Base-by-base conservation (phyloP, 2,113 vertebrate species). In the Thymallus thymallus region DNA sequence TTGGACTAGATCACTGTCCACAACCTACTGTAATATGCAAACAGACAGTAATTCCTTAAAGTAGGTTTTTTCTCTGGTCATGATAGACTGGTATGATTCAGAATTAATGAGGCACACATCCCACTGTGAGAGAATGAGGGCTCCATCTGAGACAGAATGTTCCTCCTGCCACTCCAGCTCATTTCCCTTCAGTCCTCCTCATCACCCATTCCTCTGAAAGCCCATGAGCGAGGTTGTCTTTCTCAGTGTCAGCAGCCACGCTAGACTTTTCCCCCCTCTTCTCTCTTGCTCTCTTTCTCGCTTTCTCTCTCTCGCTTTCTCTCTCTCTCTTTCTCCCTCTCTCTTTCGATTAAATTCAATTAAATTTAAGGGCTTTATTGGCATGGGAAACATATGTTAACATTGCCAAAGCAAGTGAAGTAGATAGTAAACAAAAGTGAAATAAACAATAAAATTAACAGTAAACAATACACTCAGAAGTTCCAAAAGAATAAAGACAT, bases 21-120 rank as follows among this genome's bases (percentile, higher is more conserved):
- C 35, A 41, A 41, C 35, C 35, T 12, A 41, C 35, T 41, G 10
- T 41, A 41, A 41, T 18, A 16, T 12, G 6, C 35, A 41, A 41
- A 41, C 35, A 41, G 9, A 41, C 9, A 41, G 35, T 41, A 41
- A 41, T 41, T 41, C 9, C 35, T 41, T 41, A 41, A 16, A n/a
- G 24, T 18, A 0, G 35, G 10, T 41, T 41, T 41, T 41, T 68
- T 80, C 35, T 41, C 35, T 41, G 35, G 35, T 41, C 35, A 20
- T 18, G 64, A 23, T 55, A 20, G 16, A 35, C 0, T 58, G 41
- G 76, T 55, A 63, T 74, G 72, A 82, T 65, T 23, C 73, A 23
- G 77, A 82, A 78, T 63, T 80, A 76, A 79, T 84, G 85, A 85
- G 69, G 78, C 74, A 77, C 73, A 26, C 26, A 26, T 26, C 26